These are phyloP conservation scores for Ophraella communa DNA, from an alignment of 2,888 invertebrate species.

Conservation along the genomic window DNA sequence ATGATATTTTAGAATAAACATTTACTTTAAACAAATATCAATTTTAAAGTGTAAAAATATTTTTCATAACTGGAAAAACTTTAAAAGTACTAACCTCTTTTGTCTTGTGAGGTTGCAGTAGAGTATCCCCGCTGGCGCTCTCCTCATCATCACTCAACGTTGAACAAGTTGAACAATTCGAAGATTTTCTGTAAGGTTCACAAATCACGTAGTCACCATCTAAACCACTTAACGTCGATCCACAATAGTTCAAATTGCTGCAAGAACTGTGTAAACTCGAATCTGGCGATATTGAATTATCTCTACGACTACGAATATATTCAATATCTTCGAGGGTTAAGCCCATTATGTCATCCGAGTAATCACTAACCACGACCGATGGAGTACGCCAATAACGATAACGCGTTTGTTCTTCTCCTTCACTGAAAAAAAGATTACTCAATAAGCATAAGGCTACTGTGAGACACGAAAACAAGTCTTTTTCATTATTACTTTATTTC, in stretches of 20 bases:
- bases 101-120: slow-evolving; percentile 48
- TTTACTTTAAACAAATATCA: too few species aligned
- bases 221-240: slow-evolving; percentile 64
- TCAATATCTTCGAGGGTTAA: slow-evolving; percentile 68
- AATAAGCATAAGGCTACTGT: not conserved
- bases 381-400: slow-evolving; percentile 77
- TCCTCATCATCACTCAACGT: slow-evolving; percentile 78
- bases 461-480: too few species aligned
- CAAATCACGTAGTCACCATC: slow-evolving; percentile 63
- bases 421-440: slow-evolving; percentile 25
- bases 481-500: too few species aligned
- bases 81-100: slow-evolving; percentile 39
- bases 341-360: slow-evolving; percentile 75
- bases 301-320: slow-evolving; percentile 63
- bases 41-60: too few species aligned
- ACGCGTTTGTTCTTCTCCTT: slow-evolving; percentile 58
- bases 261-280: slow-evolving; percentile 67
- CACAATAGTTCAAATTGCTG: slow-evolving; percentile 66
- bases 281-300: slow-evolving; percentile 61
- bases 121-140: slow-evolving; percentile 42
- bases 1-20: too few species aligned
- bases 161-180: slow-evolving; percentile 78
- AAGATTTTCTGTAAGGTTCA: slow-evolving; percentile 70
- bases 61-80: too few species aligned
- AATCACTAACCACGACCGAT: slow-evolving; percentile 87